A percentile compares a stretch with the other conserved stretches of the same genome.
phyloP scores from a whole-genome alignment of 2,113 vertebrate genomes.

The Todiramphus saurophagus region DNA sequence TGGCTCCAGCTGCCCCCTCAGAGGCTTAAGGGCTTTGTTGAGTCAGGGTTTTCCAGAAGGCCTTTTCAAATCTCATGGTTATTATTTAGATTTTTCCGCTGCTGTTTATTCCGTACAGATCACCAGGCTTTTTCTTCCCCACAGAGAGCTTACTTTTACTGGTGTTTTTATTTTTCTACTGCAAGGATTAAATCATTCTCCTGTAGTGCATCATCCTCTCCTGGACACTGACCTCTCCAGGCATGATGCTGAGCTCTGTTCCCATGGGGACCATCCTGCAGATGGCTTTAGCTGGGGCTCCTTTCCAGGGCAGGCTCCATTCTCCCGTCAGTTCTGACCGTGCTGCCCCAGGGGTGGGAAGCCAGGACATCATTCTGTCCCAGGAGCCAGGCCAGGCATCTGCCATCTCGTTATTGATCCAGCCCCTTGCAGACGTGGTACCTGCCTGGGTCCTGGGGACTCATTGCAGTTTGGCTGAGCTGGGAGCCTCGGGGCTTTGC shows the following conservation, averaged over 20 bases:
- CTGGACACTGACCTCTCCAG: neutral
- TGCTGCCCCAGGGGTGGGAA: neutral
- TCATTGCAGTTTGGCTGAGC: rapidly evolving
- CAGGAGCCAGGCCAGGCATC: neutral
- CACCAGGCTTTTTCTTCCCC: neutral
- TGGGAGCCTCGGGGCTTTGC: neutral
- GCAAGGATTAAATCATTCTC: neutral
- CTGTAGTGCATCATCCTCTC: neutral
- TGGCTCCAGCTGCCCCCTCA: neutral
- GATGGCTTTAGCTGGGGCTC: neutral
- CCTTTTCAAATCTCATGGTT: neutral
- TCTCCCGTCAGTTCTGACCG: neutral
- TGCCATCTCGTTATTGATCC: rapidly evolving
- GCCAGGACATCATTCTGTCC: neutral
- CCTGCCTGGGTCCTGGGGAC: neutral
- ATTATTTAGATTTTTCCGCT: neutral
- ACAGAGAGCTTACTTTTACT: neutral
- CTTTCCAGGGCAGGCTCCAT: neutral
- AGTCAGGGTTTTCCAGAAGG: neutral
- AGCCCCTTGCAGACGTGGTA: neutral
- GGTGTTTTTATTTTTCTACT: too few relatives aligned
- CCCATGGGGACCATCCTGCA: neutral
- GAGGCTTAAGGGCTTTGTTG: neutral
- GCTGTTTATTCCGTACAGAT: neutral
- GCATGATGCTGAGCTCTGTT: neutral